Conservation (phyloP, 2,113 vertebrate species). For the Panthera leo region DNA sequence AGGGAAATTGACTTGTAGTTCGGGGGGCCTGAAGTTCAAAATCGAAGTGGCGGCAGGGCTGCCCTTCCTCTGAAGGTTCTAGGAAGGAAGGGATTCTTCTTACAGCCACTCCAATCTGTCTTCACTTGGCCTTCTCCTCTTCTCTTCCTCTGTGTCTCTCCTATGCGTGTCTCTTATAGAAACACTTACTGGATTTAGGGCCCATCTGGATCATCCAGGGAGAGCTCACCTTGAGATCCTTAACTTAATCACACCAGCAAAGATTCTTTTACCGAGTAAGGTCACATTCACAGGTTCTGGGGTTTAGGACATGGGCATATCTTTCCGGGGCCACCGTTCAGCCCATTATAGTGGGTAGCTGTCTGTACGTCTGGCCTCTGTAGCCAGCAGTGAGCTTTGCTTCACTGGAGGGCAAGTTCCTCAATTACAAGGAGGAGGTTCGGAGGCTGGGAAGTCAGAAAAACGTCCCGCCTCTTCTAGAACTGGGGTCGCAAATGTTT, state of each 20-base stretch:
- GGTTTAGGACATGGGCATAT: not conserved
- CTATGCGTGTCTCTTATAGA: not conserved
- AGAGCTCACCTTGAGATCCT: not conserved
- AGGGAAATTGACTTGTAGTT: not conserved
- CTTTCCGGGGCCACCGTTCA: not conserved
- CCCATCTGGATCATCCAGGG: not conserved
- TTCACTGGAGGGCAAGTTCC: not conserved
- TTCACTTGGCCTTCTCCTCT: not conserved
- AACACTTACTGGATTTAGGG: not conserved
- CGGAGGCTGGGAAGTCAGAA: not conserved
- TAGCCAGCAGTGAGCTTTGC: not conserved
- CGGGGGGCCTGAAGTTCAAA: not conserved
- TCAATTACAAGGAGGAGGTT: not conserved
- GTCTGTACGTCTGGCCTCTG: not conserved
- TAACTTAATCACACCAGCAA: not conserved
- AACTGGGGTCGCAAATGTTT: not conserved
- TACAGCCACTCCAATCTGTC: not conserved
- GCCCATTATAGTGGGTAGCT: not conserved
- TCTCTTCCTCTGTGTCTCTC: not conserved
- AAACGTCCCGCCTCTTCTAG: not conserved
- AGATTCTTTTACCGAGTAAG: not conserved
- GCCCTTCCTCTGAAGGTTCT: not conserved
- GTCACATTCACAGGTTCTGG: not conserved
- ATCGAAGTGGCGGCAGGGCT: not conserved
- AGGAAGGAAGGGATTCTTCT: not conserved